Base-by-base conservation (phyloP, 2,888 invertebrate genomes). In the Dynastes maya region DNA sequence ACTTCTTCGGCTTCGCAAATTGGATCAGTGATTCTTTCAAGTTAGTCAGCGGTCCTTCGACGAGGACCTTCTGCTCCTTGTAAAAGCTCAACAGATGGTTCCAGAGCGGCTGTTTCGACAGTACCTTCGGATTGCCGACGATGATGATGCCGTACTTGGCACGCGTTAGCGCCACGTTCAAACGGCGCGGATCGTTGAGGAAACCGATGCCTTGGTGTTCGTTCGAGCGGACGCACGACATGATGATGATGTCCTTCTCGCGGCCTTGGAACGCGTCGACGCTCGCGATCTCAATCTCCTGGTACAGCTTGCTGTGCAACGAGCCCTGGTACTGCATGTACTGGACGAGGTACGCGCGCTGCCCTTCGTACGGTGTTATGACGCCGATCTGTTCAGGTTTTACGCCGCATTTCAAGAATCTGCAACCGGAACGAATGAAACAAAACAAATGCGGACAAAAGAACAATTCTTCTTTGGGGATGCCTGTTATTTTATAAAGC, bases 311-410 rank as follows among this genome's bases (percentile, higher is more conserved):
- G 53, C 97, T 95, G 87, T 99, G 98, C 77, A 99, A 90, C 11
- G 98, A 96, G 11, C 99, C 99, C 87, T 98, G 98, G 87, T 98
- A 98, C 89, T 99, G 98, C 98, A 99, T 99, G 88, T 98, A 97
- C 87, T 99, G 98, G 0, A 97, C 98, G 80, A 99, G 91, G 87
- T 98, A 99, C 0, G 99, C 98, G 11, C 99, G 91, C 88, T 99
- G 99, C 0, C 99, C 99, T 88, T 99, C 99, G 85, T 99, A 99
- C 0, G 99, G 99, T 0, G 99, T 99, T 81, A 99, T 98, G 63
- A 99, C 97, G 22, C 99, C 99, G 81, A 99, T 99, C 89, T 99
- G 99, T 84, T 98, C 98, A 0, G 99, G 98, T 83, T 97, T 96
- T 0, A 99, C 96, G 4, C 99, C 99, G 6, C 96, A 96, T 83